Conservation (phyloP, 2,888 invertebrate species). For the Ormyrus nitidulus region DNA sequence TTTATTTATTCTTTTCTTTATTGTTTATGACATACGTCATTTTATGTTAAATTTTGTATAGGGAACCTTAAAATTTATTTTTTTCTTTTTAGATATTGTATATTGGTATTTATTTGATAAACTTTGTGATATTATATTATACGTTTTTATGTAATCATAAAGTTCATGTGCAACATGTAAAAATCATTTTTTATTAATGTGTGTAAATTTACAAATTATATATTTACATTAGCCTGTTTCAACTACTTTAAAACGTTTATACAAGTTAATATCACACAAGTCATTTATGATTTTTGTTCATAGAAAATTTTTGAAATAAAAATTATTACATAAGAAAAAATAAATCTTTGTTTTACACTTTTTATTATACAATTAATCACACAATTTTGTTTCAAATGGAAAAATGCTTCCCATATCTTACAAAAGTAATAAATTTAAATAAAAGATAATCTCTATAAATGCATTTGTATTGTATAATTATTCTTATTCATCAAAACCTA, state of each 20-base stretch:
- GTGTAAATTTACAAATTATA: constrained; percentile 10
- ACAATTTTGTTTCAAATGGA: neutral
- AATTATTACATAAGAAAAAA: constrained; percentile 36
- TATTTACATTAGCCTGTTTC: constrained; percentile 30
- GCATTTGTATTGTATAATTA: no score
- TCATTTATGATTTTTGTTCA: constrained; percentile 38
- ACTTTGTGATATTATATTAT: constrained; percentile 22
- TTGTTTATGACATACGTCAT: constrained; percentile 4
- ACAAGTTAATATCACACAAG: constrained; percentile 1
- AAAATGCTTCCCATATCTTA: constrained; percentile 42
- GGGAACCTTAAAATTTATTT: constrained; percentile 1
- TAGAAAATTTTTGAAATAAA: constrained; percentile 48
- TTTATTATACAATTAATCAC: constrained; percentile 48
- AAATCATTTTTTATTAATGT: constrained; percentile 8
- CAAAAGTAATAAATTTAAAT: neutral
- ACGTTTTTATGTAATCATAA: constrained; percentile 17
- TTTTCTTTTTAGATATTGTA: constrained; percentile 24
- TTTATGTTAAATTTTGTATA: constrained; percentile 28
- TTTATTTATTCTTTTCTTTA: constrained; percentile 15
- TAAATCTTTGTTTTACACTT: constrained; percentile 39
- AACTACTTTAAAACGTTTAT: constrained; percentile 29
- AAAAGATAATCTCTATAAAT: no score
- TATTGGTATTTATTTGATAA: neutral
- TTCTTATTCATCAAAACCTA: no score
- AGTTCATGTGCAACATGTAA: constrained; percentile 32